Base-by-base conservation (phyloP, 2,113 vertebrate species). In the Morone saxatilis region DNA sequence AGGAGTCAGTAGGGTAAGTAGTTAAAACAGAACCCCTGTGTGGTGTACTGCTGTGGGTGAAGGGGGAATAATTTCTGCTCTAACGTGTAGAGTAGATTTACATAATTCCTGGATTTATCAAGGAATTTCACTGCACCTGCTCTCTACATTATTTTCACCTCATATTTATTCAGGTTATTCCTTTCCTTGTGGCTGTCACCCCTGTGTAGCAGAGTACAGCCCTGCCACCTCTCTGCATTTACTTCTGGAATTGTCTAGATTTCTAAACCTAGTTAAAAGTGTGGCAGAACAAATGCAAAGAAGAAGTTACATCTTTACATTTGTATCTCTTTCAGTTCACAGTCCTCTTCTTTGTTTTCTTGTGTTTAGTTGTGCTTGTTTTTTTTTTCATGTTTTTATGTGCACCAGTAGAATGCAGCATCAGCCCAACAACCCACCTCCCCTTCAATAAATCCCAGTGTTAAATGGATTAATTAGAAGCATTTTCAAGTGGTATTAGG, bases 1-100 rank as follows among this genome's bases (percentile, higher is more conserved):
- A 92, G 98, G 98, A 66, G 96, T 99, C 89, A 97, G 96, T 62
- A 97, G 97, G 96, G 98, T 99, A 92, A 97, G 97, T 85, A 56
- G 57, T 61, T 56, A n/a, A 81, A 78, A 76, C 48, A 73, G 47
- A 79, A 43, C 60, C 67, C 47, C 40, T 83, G 76, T 62, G n/a
- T 22, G 22, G 47, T 59, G 19, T 40, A 7, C 19, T 48, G 6
- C 61, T 79, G 16, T 69, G 72, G 63, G 68, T 50, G 76, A 80
- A 72, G 78, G 48, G 9, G 47, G 14, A 59, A 61, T 79, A 4
- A 84, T 82, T 84, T 71, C 56, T 67, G 31, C 48, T 75, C 65
- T 53, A 67, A 71, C 31, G 25, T 4, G 14, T 16, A 16, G 20
- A 80, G 25, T 41, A 70, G 50, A 89, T 87, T 87, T 90, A 65